Percentiles rank a stretch among this genome's conserved stretches.
Conservation (phyloP, 2,113 vertebrate species). For the Psammodynastes pulverulentus region DNA sequence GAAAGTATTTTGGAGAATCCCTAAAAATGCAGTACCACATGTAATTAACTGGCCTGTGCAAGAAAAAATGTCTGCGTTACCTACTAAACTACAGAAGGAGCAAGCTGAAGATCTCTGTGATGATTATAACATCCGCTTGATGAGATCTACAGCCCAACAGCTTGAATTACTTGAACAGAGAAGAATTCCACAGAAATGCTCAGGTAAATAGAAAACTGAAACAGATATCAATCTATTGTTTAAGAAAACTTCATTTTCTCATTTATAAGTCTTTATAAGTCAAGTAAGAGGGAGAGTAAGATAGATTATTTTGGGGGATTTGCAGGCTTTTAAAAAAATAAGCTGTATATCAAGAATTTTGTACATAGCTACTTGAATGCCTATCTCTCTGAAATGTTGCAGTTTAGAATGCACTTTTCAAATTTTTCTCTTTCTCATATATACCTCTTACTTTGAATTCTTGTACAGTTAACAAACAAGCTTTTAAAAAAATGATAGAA, state of each 20-base stretch:
- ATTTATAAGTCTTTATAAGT: not conserved
- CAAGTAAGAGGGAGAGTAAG: not conserved
- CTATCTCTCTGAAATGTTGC: not conserved
- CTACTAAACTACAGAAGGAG: constrained; percentile 50
- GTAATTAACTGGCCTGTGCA: constrained; percentile 57
- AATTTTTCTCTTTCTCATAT: not conserved
- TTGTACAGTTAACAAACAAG: not conserved
- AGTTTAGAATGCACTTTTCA: not conserved
- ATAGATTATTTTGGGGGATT: not conserved
- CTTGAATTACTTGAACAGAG: constrained; percentile 49
- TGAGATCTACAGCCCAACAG: constrained; percentile 34
- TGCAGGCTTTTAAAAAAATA: not conserved
- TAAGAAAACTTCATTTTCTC: not conserved
- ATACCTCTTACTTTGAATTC: not conserved
- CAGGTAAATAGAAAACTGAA: constrained; percentile 38
- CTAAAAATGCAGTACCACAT: constrained; percentile 41
- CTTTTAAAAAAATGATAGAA: not conserved
- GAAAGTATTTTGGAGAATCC: constrained; percentile 59
- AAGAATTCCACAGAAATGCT: constrained; percentile 32
- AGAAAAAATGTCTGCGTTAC: constrained; percentile 39
- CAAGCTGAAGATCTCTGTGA: constrained; percentile 32
- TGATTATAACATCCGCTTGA: constrained; percentile 48
- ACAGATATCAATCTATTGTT: not conserved
- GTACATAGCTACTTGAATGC: not conserved
- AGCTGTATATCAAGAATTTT: not conserved